Evolutionary conservation across 2,888 invertebrate species (phyloP).

Genomic region (Pristionchus japonicus): DNA sequence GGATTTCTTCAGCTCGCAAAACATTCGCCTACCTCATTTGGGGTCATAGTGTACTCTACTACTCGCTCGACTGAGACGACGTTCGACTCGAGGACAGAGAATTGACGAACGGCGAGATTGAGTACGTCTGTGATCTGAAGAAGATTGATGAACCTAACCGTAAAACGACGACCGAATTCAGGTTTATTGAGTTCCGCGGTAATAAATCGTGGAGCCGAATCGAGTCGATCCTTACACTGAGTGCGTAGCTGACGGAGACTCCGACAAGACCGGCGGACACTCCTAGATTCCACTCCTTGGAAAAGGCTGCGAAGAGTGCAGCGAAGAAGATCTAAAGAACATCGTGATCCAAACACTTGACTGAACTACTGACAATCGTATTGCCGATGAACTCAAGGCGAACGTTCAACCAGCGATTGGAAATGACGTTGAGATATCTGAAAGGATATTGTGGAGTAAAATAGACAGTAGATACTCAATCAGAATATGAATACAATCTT

Average conservation of each 20-base stretch:
- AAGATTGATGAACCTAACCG: no score
- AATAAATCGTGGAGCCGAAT: not conserved
- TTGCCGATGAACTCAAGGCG: conserved; percentile 96
- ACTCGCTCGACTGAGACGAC: conserved; percentile 83
- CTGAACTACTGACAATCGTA: conserved; percentile 82
- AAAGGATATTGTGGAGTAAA: not conserved
- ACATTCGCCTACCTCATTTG: conserved; percentile 74
- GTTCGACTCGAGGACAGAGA: conserved; percentile 90
- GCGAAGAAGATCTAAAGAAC: conserved; percentile 86
- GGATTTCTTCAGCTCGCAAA: not conserved
- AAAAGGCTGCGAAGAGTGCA: conserved; percentile 88
- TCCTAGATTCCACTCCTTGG: conserved; percentile 75
- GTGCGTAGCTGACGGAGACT: conserved; percentile 78
- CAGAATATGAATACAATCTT: no score
- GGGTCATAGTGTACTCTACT: conserved; percentile 88
- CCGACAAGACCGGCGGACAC: conserved; percentile 78
- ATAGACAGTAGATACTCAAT: not conserved
- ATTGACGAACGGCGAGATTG: conserved; percentile 68
- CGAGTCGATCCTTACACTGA: conserved; percentile 75
- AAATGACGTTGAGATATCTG: conserved; percentile 62
- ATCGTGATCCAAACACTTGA: not conserved
- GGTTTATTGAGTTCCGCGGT: no score
- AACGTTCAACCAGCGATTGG: conserved; percentile 87
- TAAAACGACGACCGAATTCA: no score
- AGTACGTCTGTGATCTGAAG: conserved; percentile 70